A percentile compares a stretch with the other conserved stretches of the same genome.
These are phyloP conservation scores for Lophochroa leadbeateri DNA, from an alignment of 2,113 vertebrate genomes.

Conservation along the genomic window DNA sequence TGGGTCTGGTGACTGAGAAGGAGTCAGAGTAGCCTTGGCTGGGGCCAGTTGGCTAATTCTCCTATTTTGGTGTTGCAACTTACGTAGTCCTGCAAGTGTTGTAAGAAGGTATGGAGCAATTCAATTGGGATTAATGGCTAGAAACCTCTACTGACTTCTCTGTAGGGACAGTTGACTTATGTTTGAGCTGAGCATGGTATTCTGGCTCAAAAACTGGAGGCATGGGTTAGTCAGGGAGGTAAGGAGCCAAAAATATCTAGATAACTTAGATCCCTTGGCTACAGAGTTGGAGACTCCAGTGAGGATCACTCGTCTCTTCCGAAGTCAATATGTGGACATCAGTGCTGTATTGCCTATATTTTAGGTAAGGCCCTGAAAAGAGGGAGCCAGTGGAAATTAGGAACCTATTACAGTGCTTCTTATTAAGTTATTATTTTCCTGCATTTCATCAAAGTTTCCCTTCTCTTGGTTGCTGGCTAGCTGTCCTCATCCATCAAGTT, in stretches of 20 bases:
- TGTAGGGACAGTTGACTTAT: not conserved
- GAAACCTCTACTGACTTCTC: not conserved
- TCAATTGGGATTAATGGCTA: not conserved
- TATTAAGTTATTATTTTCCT: not conserved
- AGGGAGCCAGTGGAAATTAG: not conserved
- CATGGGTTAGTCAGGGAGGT: not conserved
- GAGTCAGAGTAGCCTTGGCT: not conserved
- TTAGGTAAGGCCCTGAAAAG: not conserved
- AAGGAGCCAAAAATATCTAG: not conserved
- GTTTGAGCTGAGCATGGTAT: not conserved
- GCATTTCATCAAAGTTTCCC: not conserved
- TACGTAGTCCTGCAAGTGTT: not conserved
- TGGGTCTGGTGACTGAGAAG: not conserved
- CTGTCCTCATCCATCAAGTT: not conserved
- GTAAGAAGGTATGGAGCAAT: constrained; percentile 43
- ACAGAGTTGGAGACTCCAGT: not conserved
- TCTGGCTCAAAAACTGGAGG: constrained; percentile 6
- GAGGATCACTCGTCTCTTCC: not conserved
- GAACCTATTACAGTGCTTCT: not conserved
- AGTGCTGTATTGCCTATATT: not conserved
- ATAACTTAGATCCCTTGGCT: not conserved
- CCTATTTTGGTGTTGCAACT: not conserved
- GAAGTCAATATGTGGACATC: not conserved
- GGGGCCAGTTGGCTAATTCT: not conserved
- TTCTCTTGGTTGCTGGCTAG: not conserved